A percentile compares a stretch with the other conserved stretches of the same genome.
phyloP scores from a whole-genome alignment of 2,888 invertebrate species.

The Leptothorax acervorum region DNA sequence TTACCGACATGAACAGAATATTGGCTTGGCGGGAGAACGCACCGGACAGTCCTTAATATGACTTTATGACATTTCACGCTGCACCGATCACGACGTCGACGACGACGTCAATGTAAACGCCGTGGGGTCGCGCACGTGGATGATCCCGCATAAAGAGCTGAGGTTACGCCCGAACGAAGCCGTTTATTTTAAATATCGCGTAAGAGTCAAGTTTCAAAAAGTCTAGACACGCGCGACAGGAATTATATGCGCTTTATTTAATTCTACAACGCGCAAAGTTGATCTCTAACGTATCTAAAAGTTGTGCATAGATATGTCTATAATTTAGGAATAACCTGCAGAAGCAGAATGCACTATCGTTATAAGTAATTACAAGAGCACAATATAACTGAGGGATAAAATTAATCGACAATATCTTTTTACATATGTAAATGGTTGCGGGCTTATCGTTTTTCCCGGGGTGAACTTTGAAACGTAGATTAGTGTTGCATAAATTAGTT shows the following conservation, averaged over 20 bases:
- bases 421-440: background rate
- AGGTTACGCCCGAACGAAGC: background rate
- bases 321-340: background rate
- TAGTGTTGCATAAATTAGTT: constrained; percentile 43
- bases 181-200: constrained; percentile 10
- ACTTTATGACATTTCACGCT: constrained; percentile 63
- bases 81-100: constrained; percentile 17
- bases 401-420: constrained; percentile 33
- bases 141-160: constrained; percentile 11
- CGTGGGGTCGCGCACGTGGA: constrained; percentile 16
- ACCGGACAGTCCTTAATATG: constrained; percentile 86
- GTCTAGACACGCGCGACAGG: background rate
- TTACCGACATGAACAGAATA: constrained; percentile 91
- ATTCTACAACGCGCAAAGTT: background rate
- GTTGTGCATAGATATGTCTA: background rate
- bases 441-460: constrained; percentile 6
- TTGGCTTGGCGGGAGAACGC: constrained; percentile 88
- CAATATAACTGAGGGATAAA: background rate
- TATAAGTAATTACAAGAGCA: background rate
- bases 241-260: constrained; percentile 16
- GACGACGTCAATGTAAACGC: constrained; percentile 13
- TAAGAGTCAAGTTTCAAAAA: constrained; percentile 27
- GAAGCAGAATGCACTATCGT: background rate
- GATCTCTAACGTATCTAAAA: background rate
- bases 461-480: constrained; percentile 25